Evolutionary conservation across 2,888 invertebrate genomes (phyloP).

Genomic region (Copidosoma aretas): DNA sequence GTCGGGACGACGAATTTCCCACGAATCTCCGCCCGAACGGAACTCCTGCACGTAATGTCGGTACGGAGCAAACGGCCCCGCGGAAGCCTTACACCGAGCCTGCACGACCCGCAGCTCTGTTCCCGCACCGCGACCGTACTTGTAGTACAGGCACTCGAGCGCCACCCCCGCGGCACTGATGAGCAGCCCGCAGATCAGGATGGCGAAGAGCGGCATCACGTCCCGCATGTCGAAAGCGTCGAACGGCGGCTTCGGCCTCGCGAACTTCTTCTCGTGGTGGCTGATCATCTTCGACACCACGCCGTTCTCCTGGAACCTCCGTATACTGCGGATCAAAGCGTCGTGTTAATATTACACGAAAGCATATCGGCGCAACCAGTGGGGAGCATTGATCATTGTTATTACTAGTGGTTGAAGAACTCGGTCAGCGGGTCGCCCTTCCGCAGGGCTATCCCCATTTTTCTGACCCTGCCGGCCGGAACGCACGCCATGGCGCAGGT

Average conservation of each 20-base stretch:
- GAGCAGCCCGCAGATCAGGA: neutral
- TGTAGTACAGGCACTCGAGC: neutral
- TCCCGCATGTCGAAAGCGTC: neutral
- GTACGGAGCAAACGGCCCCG: too few species aligned
- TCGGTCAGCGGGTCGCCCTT: neutral
- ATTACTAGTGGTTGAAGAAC: neutral
- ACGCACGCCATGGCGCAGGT: neutral
- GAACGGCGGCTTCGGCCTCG: neutral
- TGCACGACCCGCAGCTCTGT: too few species aligned
- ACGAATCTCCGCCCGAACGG: too few species aligned
- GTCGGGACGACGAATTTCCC: too few species aligned
- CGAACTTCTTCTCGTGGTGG: neutral
- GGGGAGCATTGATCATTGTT: too few species aligned
- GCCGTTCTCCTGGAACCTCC: neutral
- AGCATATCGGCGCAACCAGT: too few species aligned
- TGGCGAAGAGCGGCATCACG: neutral
- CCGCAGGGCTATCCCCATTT: neutral
- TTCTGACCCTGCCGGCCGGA: neutral
- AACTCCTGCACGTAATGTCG: too few species aligned
- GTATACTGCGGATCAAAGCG: neutral
- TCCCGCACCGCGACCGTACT: neutral
- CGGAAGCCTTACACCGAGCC: too few species aligned
- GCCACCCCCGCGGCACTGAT: neutral
- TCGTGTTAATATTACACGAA: too few species aligned
- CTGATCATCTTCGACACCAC: neutral